Evolutionary conservation across 2,113 vertebrate species (phyloP).

Genomic region (Illadopsis cleaveri): DNA sequence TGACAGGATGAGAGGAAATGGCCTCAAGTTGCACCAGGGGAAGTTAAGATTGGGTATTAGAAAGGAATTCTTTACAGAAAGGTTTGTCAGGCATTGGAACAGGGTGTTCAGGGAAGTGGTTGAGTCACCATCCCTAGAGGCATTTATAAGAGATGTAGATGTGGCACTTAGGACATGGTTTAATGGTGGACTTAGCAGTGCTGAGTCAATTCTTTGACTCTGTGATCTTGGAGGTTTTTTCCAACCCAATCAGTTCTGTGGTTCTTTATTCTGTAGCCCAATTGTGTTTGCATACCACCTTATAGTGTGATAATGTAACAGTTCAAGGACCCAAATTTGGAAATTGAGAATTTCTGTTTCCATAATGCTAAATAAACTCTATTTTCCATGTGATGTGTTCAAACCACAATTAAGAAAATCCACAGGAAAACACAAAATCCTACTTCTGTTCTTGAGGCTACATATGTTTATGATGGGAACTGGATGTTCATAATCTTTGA

Average conservation of each 20-base stretch:
- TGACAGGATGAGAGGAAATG: neutral
- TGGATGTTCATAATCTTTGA: neutral
- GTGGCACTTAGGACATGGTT: neutral
- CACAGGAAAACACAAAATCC: neutral
- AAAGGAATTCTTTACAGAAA: neutral
- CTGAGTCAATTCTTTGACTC: neutral
- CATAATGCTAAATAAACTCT: neutral
- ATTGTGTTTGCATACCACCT: neutral
- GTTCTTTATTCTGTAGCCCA: neutral
- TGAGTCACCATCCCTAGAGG: neutral
- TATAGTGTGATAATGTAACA: neutral
- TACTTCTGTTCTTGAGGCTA: neutral
- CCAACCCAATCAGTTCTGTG: neutral
- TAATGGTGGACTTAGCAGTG: neutral
- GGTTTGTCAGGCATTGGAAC: neutral
- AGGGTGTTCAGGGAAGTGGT: neutral
- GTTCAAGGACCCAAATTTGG: neutral
- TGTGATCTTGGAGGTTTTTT: neutral
- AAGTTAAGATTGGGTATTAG: neutral
- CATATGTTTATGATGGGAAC: neutral
- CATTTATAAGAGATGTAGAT: neutral
- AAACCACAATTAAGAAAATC: neutral
- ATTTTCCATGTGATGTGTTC: neutral
- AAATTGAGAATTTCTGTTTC: neutral
- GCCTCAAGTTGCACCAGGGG: neutral